These are phyloP conservation scores for Patiria pectinifera DNA, from an alignment of 53 echinoderm and acorn worm genomes.

Conservation along the genomic window DNA sequence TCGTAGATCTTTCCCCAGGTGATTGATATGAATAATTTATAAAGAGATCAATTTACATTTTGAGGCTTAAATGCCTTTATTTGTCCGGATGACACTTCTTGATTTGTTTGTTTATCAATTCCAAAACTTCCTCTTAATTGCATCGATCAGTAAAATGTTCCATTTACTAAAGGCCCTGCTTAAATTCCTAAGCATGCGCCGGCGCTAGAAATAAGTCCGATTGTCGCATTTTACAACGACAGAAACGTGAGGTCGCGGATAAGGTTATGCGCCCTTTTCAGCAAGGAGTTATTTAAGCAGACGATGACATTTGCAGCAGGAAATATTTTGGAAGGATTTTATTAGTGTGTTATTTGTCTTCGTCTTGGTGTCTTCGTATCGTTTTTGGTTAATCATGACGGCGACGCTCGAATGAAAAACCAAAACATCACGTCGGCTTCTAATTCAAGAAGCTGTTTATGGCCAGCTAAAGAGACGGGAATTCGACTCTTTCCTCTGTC, in stretches of 20 bases:
- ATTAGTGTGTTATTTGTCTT: too few relatives aligned
- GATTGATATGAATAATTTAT: neutral
- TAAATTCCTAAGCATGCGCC: conserved; percentile 12
- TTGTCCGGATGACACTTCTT: neutral
- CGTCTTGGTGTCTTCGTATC: neutral
- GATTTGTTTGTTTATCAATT: neutral
- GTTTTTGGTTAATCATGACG: neutral
- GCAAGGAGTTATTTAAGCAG: neutral
- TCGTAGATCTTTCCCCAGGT: neutral
- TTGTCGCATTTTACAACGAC: conserved; percentile 10
- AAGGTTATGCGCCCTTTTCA: neutral
- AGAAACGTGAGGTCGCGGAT: neutral
- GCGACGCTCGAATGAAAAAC: neutral
- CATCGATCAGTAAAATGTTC: neutral
- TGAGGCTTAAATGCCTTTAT: neutral
- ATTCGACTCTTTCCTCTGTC: neutral
- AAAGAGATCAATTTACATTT: neutral
- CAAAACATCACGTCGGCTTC: conserved; percentile 37
- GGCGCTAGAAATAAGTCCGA: neutral
- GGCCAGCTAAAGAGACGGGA: neutral
- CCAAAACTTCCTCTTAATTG: neutral
- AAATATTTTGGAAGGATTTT: conserved; percentile 17
- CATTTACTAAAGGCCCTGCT: neutral
- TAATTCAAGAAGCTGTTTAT: neutral
- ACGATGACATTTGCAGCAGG: neutral